phyloP scores from a whole-genome alignment of 2,113 vertebrate species.

The Cercopithecus mona region DNA sequence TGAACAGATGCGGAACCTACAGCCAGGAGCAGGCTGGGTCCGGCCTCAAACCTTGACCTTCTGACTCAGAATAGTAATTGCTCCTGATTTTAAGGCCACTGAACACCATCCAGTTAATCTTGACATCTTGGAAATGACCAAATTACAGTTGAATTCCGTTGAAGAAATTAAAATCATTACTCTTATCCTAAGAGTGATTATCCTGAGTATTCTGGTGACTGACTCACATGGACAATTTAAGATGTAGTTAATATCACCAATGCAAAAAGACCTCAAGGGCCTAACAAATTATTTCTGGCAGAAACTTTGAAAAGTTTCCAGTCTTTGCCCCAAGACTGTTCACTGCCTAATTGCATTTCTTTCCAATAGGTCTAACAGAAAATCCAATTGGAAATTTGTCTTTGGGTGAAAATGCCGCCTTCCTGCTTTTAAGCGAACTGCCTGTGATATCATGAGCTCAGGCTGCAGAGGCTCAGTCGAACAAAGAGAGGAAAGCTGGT shows the following conservation, averaged over 20 bases:
- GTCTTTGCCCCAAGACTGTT: slow-evolving; percentile 11
- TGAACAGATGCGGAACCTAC: not conserved
- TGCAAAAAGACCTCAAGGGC: too few relatives aligned
- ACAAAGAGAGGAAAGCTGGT: slow-evolving; percentile 97
- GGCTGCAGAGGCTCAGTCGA: slow-evolving; percentile 59
- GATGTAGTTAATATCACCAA: not conserved
- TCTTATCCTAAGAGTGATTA: too few relatives aligned
- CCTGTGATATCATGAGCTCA: slow-evolving; percentile 66
- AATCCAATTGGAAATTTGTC: slow-evolving; percentile 65
- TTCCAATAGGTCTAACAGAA: slow-evolving; percentile 55
- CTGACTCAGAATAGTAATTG: not conserved
- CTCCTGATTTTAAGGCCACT: not conserved
- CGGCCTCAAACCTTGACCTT: not conserved
- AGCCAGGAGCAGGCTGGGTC: not conserved
- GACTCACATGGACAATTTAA: not conserved
- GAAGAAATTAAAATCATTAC: not conserved
- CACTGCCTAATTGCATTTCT: not conserved
- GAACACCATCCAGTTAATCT: not conserved
- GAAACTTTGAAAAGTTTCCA: not conserved
- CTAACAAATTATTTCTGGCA: not conserved
- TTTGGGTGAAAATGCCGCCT: slow-evolving; percentile 70
- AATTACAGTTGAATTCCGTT: not conserved
- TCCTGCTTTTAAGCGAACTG: slow-evolving; percentile 78
- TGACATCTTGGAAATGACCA: not conserved
- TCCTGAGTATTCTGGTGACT: not conserved